Evolutionary conservation across 2,888 invertebrate species (phyloP), one percentile per base, ranked within the genome.

Genomic region (Alentia gelatinosa): DNA sequence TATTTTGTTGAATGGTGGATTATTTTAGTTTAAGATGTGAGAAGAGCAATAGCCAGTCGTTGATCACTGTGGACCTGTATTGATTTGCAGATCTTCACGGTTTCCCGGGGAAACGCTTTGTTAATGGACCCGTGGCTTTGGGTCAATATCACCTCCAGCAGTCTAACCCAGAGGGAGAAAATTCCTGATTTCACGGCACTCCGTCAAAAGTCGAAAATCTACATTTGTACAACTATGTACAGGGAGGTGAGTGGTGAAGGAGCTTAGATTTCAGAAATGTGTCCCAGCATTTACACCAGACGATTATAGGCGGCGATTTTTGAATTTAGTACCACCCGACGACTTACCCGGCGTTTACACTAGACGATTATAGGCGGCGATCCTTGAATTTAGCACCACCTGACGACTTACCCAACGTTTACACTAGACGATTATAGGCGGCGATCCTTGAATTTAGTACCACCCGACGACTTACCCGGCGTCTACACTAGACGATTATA

Each of bases 201-300:
- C 1, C 86, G 86, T 9, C 30, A 42, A 19, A 86, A 86, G 50
- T 86, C 86, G 47, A 86, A 86, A 30, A 86, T 86, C 26, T 86
- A 86, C 86, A 86, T 86, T 30, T 86, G 86, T 30, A 86, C 86
- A 3, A 86, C 86, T 15, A 86, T 86, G 86, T 86, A 86, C 30
- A n/a, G 86, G 19, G 86, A 86, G 86, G 86, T 86, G 0, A 23
- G 86, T 40, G 35, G n/a, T n/a, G n/a, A n/a, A 68, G n/a, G n/a
- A n/a, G n/a, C 19, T 19, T 47, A 19, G 19, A 47, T 47, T 47
- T 47, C 47, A 47, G 9, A 47, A 47, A 7, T 47, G 7, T 47
- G 63, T 23, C 15, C n/a, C 63, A 47, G 47, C 47, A 47, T 47
- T 47, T 12, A 47, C 19, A 47, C 47, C 47, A 47, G 47, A 47